These are phyloP conservation scores for Eupithecia abbreviata DNA, from an alignment of 2,888 invertebrate species.

Conservation along the genomic window DNA sequence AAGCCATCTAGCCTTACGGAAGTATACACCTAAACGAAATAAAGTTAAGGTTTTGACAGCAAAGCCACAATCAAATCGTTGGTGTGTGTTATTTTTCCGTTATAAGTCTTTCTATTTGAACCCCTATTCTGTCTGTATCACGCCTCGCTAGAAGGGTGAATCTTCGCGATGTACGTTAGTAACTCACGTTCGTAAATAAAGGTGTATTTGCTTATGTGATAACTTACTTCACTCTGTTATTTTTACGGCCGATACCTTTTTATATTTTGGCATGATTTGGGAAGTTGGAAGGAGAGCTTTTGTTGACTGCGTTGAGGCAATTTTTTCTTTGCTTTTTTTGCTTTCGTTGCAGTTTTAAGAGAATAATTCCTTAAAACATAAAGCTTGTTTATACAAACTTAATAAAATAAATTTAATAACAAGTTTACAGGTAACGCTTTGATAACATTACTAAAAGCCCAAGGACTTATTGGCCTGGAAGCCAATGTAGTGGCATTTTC, in stretches of 20 bases:
- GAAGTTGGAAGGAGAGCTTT: constrained; percentile 17
- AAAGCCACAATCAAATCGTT: constrained; percentile 3
- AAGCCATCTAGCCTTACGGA: background rate
- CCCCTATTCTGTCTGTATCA: constrained; percentile 18
- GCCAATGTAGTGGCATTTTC: background rate
- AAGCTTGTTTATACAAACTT: background rate
- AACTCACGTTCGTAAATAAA: constrained; percentile 39
- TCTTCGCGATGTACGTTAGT: constrained; percentile 29
- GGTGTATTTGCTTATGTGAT: constrained; percentile 37
- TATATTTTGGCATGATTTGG: constrained; percentile 38
- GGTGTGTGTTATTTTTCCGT: constrained; percentile 1
- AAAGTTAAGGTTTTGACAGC: constrained; percentile 8
- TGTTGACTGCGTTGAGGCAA: background rate
- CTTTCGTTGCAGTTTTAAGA: background rate
- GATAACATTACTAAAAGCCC: too few species aligned
- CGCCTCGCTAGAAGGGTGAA: constrained; percentile 41
- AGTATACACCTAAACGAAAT: constrained; percentile 22
- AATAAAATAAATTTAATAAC: too few species aligned
- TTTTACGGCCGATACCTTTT: constrained; percentile 47
- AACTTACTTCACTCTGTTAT: constrained; percentile 39
- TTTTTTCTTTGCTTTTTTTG: background rate
- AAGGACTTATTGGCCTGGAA: background rate
- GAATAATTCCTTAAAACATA: background rate
- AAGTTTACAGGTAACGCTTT: too few species aligned
- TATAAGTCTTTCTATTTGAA: background rate